Conservation (phyloP, 2,113 vertebrate genomes). For the Mormoops blainvillei region DNA sequence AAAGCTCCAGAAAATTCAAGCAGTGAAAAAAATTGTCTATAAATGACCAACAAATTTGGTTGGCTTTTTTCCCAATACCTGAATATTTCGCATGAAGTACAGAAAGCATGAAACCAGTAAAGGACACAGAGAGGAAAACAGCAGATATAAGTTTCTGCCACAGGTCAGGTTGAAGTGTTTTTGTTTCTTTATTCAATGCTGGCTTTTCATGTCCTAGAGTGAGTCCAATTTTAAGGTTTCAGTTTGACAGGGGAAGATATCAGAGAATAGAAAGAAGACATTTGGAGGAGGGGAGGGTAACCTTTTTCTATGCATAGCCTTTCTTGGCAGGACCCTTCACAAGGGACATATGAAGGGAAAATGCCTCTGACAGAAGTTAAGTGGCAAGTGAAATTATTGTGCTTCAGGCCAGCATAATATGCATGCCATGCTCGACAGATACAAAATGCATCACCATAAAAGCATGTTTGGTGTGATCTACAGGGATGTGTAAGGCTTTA, state of each 20-base stretch:
- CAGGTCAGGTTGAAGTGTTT: conserved; percentile 29
- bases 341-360: conserved; percentile 30
- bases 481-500: conserved; percentile 1
- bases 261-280: conserved; percentile 36
- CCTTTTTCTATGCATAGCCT: conserved; percentile 26
- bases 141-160: background rate
- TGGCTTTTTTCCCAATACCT: background rate
- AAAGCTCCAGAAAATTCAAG: background rate
- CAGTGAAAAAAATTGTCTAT: background rate
- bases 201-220: conserved; percentile 7
- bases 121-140: background rate
- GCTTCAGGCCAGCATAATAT: conserved; percentile 56
- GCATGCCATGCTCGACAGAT: conserved; percentile 44
- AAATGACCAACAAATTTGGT: background rate
- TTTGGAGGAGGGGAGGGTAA: background rate
- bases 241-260: conserved; percentile 38
- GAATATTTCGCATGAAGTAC: conserved; percentile 8
- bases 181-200: conserved; percentile 29
- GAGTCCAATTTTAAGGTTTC: conserved; percentile 43
- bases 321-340: conserved; percentile 20
- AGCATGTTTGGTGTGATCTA: conserved; percentile 35
- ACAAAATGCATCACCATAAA: conserved; percentile 56
- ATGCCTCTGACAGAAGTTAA: conserved; percentile 49
- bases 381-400: conserved; percentile 63
- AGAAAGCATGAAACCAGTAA: background rate